Evolutionary conservation across 2,888 invertebrate genomes (phyloP).

Genomic region (Megastigmus dorsalis): DNA sequence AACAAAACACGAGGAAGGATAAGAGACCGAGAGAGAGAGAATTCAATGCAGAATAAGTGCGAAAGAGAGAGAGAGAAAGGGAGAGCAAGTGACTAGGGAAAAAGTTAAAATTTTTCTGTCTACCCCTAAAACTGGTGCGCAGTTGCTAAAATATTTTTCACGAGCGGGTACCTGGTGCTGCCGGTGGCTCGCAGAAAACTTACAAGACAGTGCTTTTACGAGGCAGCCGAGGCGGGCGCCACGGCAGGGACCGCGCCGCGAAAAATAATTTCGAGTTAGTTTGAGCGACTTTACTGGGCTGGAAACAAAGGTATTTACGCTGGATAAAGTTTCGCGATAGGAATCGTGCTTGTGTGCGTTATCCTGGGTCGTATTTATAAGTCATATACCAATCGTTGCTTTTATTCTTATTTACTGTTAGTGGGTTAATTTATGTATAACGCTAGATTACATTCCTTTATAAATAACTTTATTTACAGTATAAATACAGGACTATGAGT

Average conservation of each 20-base stretch:
- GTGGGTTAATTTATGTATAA: too few species aligned
- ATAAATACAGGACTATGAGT: too few species aligned
- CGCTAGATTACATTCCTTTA: too few species aligned
- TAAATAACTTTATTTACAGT: too few species aligned
- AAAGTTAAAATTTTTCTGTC: conserved; percentile 41
- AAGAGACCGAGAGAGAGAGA: neutral
- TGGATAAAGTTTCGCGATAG: conserved; percentile 24
- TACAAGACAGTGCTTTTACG: conserved; percentile 51
- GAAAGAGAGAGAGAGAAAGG: neutral
- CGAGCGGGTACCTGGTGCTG: neutral
- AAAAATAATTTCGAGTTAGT: conserved; percentile 48
- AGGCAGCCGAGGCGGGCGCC: conserved; percentile 13
- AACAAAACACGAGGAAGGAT: neutral
- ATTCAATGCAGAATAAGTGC: neutral
- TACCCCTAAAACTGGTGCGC: conserved; percentile 7
- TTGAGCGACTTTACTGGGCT: conserved; percentile 20
- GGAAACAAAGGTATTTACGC: conserved; percentile 31
- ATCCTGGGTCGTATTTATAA: too few species aligned
- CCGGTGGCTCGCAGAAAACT: conserved; percentile 11
- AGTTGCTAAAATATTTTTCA: conserved; percentile 45
- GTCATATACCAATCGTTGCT: too few species aligned
- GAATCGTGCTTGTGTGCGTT: too few species aligned
- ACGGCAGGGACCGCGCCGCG: neutral
- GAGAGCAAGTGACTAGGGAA: neutral
- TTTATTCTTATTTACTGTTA: too few species aligned